Evolutionary conservation across 1,140 invertebrate genomes (phyloP).

Genomic region (Hydropsyche tenuis): DNA sequence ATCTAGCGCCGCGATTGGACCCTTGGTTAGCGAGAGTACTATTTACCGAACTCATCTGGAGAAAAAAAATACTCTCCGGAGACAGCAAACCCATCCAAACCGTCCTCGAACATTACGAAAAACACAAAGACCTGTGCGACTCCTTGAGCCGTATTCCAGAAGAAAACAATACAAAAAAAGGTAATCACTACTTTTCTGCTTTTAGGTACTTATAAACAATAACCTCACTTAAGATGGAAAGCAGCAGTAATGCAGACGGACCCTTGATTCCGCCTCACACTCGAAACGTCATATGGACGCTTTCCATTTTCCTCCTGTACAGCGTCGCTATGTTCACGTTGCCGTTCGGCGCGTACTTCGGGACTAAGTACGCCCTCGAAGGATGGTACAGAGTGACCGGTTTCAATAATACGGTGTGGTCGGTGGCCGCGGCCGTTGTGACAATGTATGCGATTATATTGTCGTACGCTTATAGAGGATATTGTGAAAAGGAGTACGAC

Average conservation of each 20-base stretch:
- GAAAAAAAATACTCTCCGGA: conserved; percentile 71
- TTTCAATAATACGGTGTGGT: conserved; percentile 73
- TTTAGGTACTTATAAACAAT: conserved; percentile 49
- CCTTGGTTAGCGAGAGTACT: conserved; percentile 75
- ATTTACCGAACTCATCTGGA: conserved; percentile 83
- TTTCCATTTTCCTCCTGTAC: conserved; percentile 75
- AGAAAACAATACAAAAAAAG: conserved; percentile 53
- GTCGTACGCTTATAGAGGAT: conserved; percentile 79
- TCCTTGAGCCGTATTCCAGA: conserved; percentile 40
- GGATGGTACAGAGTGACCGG: conserved; percentile 67
- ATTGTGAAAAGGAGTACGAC: conserved; percentile 71
- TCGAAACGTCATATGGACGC: conserved; percentile 58
- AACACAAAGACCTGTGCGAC: conserved; percentile 56
- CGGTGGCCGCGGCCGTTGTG: conserved; percentile 76
- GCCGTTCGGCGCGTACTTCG: conserved; percentile 78
- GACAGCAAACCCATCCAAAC: conserved; percentile 74
- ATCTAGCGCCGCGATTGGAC: conserved; percentile 73
- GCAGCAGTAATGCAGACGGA: conserved; percentile 44
- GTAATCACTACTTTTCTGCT: conserved; percentile 56
- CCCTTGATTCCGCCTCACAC: background rate
- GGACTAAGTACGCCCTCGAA: conserved; percentile 66
- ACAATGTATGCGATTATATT: conserved; percentile 80
- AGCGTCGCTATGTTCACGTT: conserved; percentile 84
- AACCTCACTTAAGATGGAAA: conserved; percentile 54
- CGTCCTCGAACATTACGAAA: conserved; percentile 69